Evolutionary conservation across 2,113 vertebrate species (phyloP), one percentile per base, ranked within the genome.

Genomic region (Hippocampus abdominalis): DNA sequence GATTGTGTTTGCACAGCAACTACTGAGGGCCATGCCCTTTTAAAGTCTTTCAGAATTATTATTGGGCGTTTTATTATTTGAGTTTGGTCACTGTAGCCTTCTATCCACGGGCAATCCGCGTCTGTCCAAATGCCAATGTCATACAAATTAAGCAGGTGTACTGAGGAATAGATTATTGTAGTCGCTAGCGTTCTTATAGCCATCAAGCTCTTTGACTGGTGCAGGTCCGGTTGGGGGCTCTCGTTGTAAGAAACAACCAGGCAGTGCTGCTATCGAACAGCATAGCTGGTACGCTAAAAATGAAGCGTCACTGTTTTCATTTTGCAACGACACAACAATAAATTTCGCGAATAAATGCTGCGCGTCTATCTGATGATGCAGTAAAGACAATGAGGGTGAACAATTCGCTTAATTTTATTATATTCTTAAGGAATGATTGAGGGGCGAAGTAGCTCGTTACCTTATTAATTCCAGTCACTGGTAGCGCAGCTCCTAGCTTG

Each of bases 391-490:
- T 68, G 72, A 83, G 64, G 69, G 67, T 36, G 69, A 20, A 21
- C 11, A 71, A 42, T 74, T 81, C 84, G 84, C 73, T 68, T 86
- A 13, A 21, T 64, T 8, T 64, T 64, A 23, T 42, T 44, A 23
- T 25, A 42, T 29, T 48, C 63, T 25, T 64, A 71, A 72, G 69
- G 46, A 64, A 70, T 68, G 80, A 84, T 80, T 81, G 61, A 42
- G 66, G 27, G 25, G 69, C 25, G 27, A 62, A 73, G 77, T 27
- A 70, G 64, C 65, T 61, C 71, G 64, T 82, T 87, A 89, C 89
- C 88, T 86, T 86, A 51, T 86, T 75, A 76, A 75, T 84, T 70
- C 78, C 83, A 62, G 74, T 53, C 77, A 75, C 51, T 73, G 67
- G 70, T 75, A 64, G 77, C 79, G 71, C 76, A 56, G 83, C 73